Evolutionary conservation across 2,888 invertebrate species (phyloP).

Genomic region (Meta bourneti): DNA sequence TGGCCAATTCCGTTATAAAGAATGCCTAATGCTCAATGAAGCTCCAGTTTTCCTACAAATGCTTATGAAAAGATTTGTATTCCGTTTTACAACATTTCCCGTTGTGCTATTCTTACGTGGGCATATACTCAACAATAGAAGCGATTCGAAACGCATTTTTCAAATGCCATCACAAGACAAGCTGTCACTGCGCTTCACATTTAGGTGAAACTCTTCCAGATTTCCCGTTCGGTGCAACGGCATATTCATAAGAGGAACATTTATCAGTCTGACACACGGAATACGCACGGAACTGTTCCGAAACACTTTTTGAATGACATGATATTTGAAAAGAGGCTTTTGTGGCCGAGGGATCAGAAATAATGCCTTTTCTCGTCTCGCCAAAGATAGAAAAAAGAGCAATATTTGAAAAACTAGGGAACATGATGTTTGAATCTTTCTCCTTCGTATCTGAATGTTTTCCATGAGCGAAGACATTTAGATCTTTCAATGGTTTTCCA

Average conservation of each 20-base stretch:
- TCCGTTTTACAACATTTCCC: not conserved
- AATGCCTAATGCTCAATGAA: too few species aligned
- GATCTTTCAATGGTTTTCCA: too few species aligned
- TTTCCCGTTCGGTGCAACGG: not conserved
- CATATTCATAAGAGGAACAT: constrained; percentile 34
- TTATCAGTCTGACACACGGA: constrained; percentile 14
- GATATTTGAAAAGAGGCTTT: constrained; percentile 29
- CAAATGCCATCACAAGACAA: not conserved
- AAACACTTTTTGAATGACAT: constrained; percentile 46
- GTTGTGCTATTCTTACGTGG: not conserved
- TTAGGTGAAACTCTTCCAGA: not conserved
- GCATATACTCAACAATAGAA: not conserved
- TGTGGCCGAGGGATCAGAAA: constrained; percentile 17
- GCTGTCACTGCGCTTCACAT: constrained; percentile 2
- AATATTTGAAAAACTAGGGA: too few species aligned
- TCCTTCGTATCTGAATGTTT: too few species aligned
- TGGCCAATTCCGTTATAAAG: too few species aligned
- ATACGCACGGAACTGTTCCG: not conserved
- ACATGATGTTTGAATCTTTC: too few species aligned
- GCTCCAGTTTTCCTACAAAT: too few species aligned
- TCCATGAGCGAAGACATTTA: too few species aligned
- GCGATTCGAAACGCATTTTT: not conserved
- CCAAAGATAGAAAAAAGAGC: too few species aligned
- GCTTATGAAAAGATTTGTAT: too few species aligned
- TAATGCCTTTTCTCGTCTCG: not conserved